Evolutionary conservation across 2,797 vertebrate genomes (phyloP).

Genomic region (Corythornis leucogaster): DNA sequence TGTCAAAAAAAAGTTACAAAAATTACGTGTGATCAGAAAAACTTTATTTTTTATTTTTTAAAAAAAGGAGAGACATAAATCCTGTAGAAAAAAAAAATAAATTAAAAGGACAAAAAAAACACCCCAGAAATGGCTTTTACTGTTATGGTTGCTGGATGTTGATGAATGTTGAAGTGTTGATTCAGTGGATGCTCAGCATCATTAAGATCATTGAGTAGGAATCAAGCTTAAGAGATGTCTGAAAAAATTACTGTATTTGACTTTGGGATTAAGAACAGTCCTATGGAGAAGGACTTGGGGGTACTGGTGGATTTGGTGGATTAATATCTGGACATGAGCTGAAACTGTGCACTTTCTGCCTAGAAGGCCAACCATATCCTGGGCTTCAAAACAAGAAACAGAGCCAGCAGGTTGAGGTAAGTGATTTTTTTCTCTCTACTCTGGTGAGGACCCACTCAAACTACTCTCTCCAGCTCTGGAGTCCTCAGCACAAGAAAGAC

Average conservation of each 20-base stretch:
- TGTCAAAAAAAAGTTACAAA: not conserved
- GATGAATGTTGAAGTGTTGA: not conserved
- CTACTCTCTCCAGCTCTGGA: no score
- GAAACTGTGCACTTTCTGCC: no score
- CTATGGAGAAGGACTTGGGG: no score
- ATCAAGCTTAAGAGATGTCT: not conserved
- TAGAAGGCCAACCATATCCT: no score
- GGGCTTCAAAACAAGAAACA: no score
- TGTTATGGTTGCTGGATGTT: not conserved
- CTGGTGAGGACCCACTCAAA: no score
- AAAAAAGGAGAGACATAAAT: not conserved
- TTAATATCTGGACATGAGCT: no score
- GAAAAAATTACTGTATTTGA: not conserved
- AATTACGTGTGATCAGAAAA: not conserved
- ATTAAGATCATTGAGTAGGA: not conserved
- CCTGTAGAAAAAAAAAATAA: not conserved
- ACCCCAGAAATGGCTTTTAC: not conserved
- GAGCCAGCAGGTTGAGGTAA: no score
- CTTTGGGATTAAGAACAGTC: not conserved
- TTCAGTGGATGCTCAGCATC: not conserved
- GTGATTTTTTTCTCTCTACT: no score
- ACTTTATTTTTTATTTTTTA: no score
- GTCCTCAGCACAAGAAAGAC: no score
- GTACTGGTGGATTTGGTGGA: no score
- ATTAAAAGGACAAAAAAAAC: not conserved